Evolutionary conservation across 2,113 vertebrate species (phyloP), one percentile per base, ranked within the genome.

Genomic region (Percopsis transmontana): DNA sequence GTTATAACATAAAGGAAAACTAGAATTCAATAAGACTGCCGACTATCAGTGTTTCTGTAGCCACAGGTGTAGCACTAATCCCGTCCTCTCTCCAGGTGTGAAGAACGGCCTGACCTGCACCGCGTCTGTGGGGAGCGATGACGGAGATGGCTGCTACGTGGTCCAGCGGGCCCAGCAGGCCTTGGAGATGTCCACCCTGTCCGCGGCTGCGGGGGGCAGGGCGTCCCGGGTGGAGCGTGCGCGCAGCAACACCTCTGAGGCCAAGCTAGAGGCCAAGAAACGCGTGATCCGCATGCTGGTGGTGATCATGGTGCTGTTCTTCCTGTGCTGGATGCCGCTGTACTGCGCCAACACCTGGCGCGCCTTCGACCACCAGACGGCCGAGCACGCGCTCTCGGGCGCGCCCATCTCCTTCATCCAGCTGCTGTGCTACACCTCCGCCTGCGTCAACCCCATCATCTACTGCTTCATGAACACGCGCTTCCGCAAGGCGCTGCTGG

Each of bases 401-500:
- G 80, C 94, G 0, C 97, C 97, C 57, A 98, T 98, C 52, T 97
- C 96, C 62, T 98, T 97, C 76, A 98, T 99, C 84, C 96, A 98
- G 73, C 80, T 99, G 71, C 81, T 99, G 63, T 93, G 91, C 64
- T 99, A 97, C 77, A 93, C 88, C 12, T 98, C 97, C 0, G 93
- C 96, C 62, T 97, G 96, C 0, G 87, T 96, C 88, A 99, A 97
- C 86, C 97, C 97, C 0, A 87, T 99, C 23, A 93, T 98, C 87
- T 99, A 99, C 92, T 98, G 97, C 90, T 98, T 99, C 91, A 98
- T 98, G 96, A 97, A 99, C 92, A 96, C 92, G 2, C 95, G 96
- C 15, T 99, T 99, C 85, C 95, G 97, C 58, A 92, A 94, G 54
- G 95, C 96, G 16, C 92, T 95, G 11, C 71, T 93, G 1, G 62